Evolutionary conservation across 1,140 invertebrate species (phyloP).

Genomic region (Heliconius himera): DNA sequence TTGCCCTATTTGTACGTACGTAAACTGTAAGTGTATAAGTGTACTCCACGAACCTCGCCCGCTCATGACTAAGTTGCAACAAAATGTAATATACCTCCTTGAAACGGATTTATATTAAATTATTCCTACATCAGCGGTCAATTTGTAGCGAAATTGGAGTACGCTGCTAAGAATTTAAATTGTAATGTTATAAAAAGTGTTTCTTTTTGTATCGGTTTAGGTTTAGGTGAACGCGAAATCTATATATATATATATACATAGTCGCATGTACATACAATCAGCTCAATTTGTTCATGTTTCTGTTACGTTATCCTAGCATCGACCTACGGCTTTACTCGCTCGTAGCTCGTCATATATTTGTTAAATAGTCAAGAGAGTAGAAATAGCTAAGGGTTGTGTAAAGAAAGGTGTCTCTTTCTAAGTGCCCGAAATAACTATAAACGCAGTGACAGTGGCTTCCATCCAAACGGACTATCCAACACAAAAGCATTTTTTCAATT

Average conservation of each 20-base stretch:
- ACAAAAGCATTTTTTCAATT: too few species aligned
- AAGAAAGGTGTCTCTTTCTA: too few species aligned
- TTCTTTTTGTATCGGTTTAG: not conserved
- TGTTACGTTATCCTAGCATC: too few species aligned
- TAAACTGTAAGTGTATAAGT: constrained; percentile 50
- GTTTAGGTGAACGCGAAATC: too few species aligned
- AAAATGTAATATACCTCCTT: constrained; percentile 58
- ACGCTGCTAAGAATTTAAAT: not conserved
- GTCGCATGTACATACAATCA: too few species aligned
- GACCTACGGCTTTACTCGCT: too few species aligned
- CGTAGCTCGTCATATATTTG: not conserved
- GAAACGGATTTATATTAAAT: constrained; percentile 42
- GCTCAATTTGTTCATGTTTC: too few species aligned
- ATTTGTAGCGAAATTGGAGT: constrained; percentile 32
- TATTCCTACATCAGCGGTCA: constrained; percentile 37
- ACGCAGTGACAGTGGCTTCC: too few species aligned
- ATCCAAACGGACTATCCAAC: too few species aligned
- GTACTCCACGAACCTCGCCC: constrained; percentile 44
- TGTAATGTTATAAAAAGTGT: not conserved
- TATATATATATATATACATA: too few species aligned
- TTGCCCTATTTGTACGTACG: constrained; percentile 63
- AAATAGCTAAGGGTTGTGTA: too few species aligned
- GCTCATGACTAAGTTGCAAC: constrained; percentile 52
- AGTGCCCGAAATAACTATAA: too few species aligned
- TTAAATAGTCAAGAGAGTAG: not conserved